These are phyloP conservation scores for Nomada ferruginata DNA, from an alignment of 2,888 invertebrate species.

Conservation along the genomic window DNA sequence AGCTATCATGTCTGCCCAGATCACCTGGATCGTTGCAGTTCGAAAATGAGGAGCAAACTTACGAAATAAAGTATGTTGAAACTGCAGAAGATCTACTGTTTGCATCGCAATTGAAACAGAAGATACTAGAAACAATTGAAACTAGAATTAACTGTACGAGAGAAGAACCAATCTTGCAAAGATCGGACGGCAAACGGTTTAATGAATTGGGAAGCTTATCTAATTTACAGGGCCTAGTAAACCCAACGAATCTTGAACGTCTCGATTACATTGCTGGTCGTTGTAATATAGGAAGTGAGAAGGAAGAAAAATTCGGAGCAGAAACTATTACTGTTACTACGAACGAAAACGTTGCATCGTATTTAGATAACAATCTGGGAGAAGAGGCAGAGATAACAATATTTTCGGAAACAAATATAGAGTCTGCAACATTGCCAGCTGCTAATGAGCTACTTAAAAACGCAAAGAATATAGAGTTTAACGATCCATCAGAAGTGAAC, in stretches of 20 bases:
- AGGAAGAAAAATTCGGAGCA: background rate
- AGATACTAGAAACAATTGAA: constrained; percentile 13
- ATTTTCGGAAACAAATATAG: no score
- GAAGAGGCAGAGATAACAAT: no score
- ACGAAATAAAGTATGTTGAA: no score
- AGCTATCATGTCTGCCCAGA: constrained; percentile 12
- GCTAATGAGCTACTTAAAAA: constrained; percentile 5
- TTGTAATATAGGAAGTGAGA: background rate
- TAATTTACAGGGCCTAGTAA: background rate
- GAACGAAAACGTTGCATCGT: no score
- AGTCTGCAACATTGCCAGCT: no score
- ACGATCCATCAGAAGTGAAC: background rate
- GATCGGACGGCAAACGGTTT: background rate
- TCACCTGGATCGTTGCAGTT: constrained; percentile 6
- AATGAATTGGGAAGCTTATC: background rate
- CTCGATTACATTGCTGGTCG: background rate
- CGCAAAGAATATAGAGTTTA: constrained; percentile 1
- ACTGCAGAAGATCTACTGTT: no score
- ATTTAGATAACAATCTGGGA: no score
- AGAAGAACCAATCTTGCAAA: background rate
- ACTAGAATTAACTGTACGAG: constrained; percentile 11
- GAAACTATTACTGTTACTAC: background rate
- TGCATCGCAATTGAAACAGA: background rate
- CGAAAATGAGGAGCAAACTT: constrained; percentile 20
- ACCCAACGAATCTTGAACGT: background rate